Evolutionary conservation across 2,888 invertebrate genomes (phyloP).

Genomic region (Cybosia mesomella): DNA sequence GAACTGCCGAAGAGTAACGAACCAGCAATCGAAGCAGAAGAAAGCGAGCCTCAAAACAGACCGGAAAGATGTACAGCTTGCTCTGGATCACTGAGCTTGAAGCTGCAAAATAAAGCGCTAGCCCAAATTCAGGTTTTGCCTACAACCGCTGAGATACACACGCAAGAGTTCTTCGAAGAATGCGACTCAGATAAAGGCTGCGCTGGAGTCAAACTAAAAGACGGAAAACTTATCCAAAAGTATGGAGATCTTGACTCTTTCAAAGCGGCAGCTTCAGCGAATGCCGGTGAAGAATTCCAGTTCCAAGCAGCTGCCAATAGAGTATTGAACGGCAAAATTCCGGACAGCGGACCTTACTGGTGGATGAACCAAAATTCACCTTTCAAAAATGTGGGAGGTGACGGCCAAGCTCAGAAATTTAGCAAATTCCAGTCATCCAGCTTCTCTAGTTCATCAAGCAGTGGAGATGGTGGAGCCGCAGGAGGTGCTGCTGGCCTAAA

Average conservation of each 20-base stretch:
- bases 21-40: slow-evolving; percentile 70
- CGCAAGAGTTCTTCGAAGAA: slow-evolving; percentile 77
- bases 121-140: slow-evolving; percentile 71
- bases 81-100: slow-evolving; percentile 59
- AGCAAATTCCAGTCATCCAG: slow-evolving; percentile 68
- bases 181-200: slow-evolving; percentile 81
- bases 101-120: slow-evolving; percentile 66
- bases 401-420: slow-evolving; percentile 71
- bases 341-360: slow-evolving; percentile 84
- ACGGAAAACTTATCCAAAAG: slow-evolving; percentile 74
- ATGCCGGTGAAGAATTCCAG: slow-evolving; percentile 69
- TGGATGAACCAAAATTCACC: slow-evolving; percentile 88
- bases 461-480: slow-evolving; percentile 17
- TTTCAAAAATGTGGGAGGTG: slow-evolving; percentile 75
- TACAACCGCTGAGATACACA: slow-evolving; percentile 69
- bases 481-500: slow-evolving; percentile 52
- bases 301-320: slow-evolving; percentile 75
- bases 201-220: slow-evolving; percentile 81
- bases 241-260: slow-evolving; percentile 78
- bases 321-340: slow-evolving; percentile 66
- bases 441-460: slow-evolving; percentile 59
- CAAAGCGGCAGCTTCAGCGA: slow-evolving; percentile 68
- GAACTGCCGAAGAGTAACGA: slow-evolving; percentile 69
- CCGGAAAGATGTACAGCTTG: slow-evolving; percentile 75
- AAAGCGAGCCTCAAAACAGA: slow-evolving; percentile 66